Conservation (phyloP, 2,888 invertebrate genomes). For the Arrhopalites spinosus region DNA sequence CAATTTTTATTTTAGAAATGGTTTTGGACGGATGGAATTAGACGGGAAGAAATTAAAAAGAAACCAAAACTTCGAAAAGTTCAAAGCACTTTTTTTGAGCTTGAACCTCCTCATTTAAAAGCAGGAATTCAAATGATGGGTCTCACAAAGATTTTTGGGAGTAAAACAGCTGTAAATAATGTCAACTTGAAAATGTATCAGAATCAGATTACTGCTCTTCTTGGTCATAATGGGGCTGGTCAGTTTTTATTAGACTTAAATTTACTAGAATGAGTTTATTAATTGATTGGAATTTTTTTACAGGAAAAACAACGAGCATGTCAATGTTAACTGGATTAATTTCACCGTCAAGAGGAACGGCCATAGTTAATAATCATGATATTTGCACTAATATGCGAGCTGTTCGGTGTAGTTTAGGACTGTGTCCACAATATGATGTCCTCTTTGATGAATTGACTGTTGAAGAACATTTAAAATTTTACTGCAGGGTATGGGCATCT, state of each 20-base stretch:
- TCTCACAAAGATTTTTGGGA: conserved; percentile 57
- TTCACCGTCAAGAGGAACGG: conserved; percentile 71
- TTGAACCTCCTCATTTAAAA: conserved; percentile 58
- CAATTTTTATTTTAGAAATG: neutral
- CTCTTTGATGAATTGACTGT: conserved; percentile 82
- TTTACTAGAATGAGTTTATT: too few species aligned
- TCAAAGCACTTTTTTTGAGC: conserved; percentile 57
- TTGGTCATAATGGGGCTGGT: conserved; percentile 88
- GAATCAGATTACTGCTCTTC: conserved; percentile 82
- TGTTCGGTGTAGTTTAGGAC: conserved; percentile 76
- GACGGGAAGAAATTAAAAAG: neutral
- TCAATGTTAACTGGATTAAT: conserved; percentile 66
- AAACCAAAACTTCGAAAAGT: neutral
- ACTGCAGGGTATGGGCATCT: conserved; percentile 68
- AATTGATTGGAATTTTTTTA: neutral
- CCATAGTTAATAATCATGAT: conserved; percentile 74
- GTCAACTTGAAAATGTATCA: conserved; percentile 67
- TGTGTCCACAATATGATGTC: conserved; percentile 90
- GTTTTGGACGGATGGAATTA: conserved; percentile 7
- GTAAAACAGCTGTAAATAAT: conserved; percentile 68
- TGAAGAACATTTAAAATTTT: conserved; percentile 79
- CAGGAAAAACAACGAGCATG: conserved; percentile 71
- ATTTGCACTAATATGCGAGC: conserved; percentile 68
- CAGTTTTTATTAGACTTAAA: too few species aligned
- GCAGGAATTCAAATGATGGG: conserved; percentile 59